Conservation (phyloP, 2,888 invertebrate genomes). For the Ptilodon capucinus region DNA sequence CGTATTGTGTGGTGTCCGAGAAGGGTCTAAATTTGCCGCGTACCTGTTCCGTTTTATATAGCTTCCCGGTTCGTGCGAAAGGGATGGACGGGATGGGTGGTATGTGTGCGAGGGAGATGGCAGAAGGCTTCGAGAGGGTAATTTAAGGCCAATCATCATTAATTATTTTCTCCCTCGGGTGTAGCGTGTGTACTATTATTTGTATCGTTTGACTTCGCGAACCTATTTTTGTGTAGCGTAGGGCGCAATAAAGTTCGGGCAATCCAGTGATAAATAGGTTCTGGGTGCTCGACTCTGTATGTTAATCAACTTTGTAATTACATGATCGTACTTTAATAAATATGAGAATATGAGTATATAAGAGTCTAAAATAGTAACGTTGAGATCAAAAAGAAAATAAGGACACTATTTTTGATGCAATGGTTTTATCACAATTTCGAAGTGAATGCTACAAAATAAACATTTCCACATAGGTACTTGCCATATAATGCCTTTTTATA, state of each 20-base stretch:
- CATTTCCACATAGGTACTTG: no score
- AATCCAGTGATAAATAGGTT: slow-evolving; percentile 15
- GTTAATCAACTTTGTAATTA: no score
- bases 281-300: no score
- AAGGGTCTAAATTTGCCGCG: slow-evolving; percentile 61
- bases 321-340: no score
- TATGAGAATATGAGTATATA: no score
- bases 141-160: slow-evolving; percentile 82
- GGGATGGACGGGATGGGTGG: slow-evolving; percentile 41
- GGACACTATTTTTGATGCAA: no score
- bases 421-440: no score
- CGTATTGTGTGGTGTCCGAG: slow-evolving; percentile 57
- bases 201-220: slow-evolving; percentile 51
- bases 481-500: no score
- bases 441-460: no score
- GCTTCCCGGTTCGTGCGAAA: slow-evolving; percentile 64
- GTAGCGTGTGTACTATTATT: slow-evolving; percentile 59
- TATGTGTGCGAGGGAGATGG: slow-evolving; percentile 52
- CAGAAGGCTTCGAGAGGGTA: slow-evolving; percentile 64
- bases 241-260: slow-evolving; percentile 19
- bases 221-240: slow-evolving; percentile 39
- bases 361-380: no score
- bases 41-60: slow-evolving; percentile 78
- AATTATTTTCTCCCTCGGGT: slow-evolving; percentile 74
- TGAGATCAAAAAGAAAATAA: no score